These are phyloP conservation scores for Petrolisthes cinctipes DNA, from an alignment of 2,888 invertebrate species.

Conservation along the genomic window DNA sequence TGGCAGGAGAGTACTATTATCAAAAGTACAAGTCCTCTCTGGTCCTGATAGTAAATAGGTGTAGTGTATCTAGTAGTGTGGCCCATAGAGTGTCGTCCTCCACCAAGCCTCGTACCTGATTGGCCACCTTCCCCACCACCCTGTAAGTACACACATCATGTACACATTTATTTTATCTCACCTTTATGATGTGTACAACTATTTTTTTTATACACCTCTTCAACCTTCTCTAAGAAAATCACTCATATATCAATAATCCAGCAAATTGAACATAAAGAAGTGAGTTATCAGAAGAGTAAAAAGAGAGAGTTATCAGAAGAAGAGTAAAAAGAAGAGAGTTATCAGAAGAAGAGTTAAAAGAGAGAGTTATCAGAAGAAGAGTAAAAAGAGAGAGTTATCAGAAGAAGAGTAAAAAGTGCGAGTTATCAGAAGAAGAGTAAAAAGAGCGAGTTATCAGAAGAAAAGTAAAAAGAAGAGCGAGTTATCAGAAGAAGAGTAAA, in stretches of 20 bases:
- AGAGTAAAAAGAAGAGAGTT: background rate
- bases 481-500: background rate
- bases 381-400: background rate
- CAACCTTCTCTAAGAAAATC: background rate
- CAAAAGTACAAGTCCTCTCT: background rate
- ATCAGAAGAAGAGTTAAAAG: background rate
- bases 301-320: background rate
- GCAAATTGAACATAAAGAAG: background rate
- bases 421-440: background rate
- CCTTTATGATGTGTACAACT: background rate
- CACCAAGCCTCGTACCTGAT: background rate
- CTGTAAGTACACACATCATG: conserved; percentile 1
- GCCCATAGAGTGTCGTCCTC: background rate
- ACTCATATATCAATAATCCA: background rate
- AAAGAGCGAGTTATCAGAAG: background rate
- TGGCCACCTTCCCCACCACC: conserved; percentile 13
- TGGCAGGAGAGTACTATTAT: background rate
- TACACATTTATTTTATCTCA: background rate
- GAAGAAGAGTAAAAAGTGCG: background rate
- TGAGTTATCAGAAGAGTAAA: background rate
- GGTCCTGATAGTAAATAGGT: background rate
- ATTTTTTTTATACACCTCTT: background rate
- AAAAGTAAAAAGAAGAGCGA: background rate
- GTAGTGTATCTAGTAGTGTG: background rate
- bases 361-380: background rate